Conservation (phyloP, 2,113 vertebrate species). For the Perognathus longimembris region DNA sequence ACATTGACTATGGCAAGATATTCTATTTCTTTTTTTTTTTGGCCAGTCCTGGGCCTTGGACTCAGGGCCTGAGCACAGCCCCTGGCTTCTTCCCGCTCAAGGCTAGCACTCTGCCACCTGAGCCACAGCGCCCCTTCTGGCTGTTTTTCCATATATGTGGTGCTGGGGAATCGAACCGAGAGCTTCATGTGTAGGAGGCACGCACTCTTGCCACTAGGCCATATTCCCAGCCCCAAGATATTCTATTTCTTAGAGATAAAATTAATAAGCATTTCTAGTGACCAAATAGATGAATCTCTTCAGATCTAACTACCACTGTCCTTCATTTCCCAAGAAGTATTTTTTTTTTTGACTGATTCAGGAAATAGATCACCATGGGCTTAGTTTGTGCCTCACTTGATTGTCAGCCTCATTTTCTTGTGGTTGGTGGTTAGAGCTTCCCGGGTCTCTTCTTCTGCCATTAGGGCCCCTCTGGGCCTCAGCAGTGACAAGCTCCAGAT, state of each 20-base stretch:
- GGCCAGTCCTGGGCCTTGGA: no score
- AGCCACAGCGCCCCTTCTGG: no score
- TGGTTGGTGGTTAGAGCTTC: background rate
- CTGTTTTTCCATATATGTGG: no score
- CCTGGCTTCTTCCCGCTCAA: no score
- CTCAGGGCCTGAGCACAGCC: no score
- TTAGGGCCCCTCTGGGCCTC: background rate
- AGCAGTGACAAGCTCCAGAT: background rate
- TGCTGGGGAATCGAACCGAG: no score
- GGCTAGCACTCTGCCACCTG: no score
- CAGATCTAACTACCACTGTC: background rate
- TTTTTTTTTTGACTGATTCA: constrained; percentile 19
- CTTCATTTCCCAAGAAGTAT: background rate
- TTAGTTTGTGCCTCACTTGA: background rate
- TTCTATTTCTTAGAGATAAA: background rate
- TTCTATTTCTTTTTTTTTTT: background rate
- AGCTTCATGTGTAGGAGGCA: no score
- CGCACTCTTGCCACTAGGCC: no score
- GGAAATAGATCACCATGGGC: background rate
- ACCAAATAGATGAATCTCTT: background rate
- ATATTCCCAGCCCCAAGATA: no score
- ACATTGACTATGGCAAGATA: background rate
- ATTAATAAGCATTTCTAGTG: background rate
- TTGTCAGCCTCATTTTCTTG: background rate
- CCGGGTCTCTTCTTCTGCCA: rapidly evolving